phyloP scores from a whole-genome alignment of 2,113 vertebrate species.

The Zosterops hypoxanthus region DNA sequence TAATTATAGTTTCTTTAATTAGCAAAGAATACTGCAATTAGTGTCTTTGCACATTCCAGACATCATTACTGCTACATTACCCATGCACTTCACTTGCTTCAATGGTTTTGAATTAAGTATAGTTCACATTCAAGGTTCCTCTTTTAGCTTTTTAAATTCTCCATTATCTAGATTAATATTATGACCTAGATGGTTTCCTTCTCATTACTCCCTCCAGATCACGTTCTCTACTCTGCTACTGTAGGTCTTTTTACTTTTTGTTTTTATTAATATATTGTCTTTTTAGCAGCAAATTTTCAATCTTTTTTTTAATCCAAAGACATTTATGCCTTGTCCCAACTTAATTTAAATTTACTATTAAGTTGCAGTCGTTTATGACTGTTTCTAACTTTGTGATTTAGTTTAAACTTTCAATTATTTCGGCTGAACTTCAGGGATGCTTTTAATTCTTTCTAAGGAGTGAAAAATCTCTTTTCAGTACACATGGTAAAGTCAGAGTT shows the following conservation, averaged over 20 bases:
- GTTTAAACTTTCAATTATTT: neutral
- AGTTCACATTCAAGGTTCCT: constrained; percentile 60
- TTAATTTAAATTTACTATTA: constrained; percentile 33
- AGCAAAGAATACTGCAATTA: constrained; percentile 57
- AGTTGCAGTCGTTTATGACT: neutral
- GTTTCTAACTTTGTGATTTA: neutral
- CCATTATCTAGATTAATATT: constrained; percentile 65
- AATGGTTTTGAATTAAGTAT: constrained; percentile 57
- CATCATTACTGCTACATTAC: constrained; percentile 51
- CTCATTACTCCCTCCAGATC: constrained; percentile 1
- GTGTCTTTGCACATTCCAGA: constrained; percentile 13
- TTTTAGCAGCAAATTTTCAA: neutral
- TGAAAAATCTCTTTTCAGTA: neutral
- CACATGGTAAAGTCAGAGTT: neutral
- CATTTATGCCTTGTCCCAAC: neutral
- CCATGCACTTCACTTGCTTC: constrained; percentile 25
- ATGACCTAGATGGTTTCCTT: neutral
- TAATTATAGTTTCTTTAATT: constrained; percentile 65
- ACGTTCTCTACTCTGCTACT: neutral
- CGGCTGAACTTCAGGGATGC: neutral
- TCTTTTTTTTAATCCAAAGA: neutral
- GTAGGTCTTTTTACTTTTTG: neutral
- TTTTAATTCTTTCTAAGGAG: neutral
- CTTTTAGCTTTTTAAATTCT: constrained; percentile 35
- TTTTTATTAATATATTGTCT: neutral